Evolutionary conservation across 2,113 vertebrate genomes (phyloP), one percentile per base, ranked within the genome.

Genomic region (Tinamus guttatus): DNA sequence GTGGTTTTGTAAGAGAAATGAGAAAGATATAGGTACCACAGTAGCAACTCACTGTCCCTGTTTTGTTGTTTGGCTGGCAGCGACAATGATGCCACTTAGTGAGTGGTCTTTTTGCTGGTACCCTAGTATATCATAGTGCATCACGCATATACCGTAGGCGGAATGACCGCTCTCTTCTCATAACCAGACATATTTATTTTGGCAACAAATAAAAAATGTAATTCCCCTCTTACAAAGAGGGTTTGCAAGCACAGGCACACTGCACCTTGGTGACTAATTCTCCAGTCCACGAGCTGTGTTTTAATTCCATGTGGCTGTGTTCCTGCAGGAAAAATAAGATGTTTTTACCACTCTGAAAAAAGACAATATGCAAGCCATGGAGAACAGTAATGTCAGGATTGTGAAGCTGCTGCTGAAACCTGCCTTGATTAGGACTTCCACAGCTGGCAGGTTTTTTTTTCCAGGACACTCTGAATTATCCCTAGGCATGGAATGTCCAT

Each of bases 91-190:
- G 70, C 43, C 18, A 32, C 30, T 68, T 54, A 20, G 16, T 45
- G 49, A 81, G 58, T 0, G 0, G 11, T 60, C 13, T 7, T 69
- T 78, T 58, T 92, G 18, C 15, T 79, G 21, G 3, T 24, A 32
- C 38, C 22, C 34, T 52, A 21, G 47, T 38, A 36, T 19, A 71
- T 27, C 38, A 22, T 25, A 18, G 15, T 34, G 19, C 41, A 7
- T 64, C 9, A 1, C 13, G 28, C 9, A 7, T 18, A 32, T 32
- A 51, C 51, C 24, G 43, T 21, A 0, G 0, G 7, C 43, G 74
- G 63, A 65, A 90, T 4, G 10, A 30, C 14, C 17, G 5, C 8
- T 64, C 58, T 84, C 73, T 38, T 25, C 34, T 63, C 22, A 36
- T 21, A 63, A 58, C 27, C 36, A 68, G 22, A 13, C 0, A 0